These are phyloP conservation scores for Nyctibius bracteatus DNA, from an alignment of 2,113 vertebrate genomes.

Conservation along the genomic window DNA sequence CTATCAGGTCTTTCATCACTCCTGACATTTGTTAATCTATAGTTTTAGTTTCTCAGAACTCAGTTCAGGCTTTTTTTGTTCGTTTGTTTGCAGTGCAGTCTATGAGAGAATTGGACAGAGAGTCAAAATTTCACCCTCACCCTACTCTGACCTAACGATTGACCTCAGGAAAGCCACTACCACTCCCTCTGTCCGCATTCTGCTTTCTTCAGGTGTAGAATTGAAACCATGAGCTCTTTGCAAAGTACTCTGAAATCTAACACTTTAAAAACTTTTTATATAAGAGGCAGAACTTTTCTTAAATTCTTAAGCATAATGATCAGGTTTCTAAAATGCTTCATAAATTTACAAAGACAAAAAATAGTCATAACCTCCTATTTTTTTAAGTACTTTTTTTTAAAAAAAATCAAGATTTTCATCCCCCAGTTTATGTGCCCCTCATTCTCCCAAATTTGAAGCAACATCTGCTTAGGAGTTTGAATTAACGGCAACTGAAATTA, in stretches of 20 bases:
- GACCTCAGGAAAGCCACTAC: not conserved
- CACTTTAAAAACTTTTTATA: not conserved
- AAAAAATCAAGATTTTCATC: not conserved
- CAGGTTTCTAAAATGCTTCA: not conserved
- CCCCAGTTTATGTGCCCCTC: not conserved
- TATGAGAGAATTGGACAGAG: not conserved
- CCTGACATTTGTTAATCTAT: not conserved
- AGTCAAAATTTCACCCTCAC: not conserved
- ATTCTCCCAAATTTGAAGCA: not conserved
- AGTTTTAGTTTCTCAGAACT: not conserved
- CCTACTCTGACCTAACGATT: not conserved
- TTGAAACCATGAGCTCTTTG: not conserved
- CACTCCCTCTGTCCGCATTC: not conserved
- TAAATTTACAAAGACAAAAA: not conserved
- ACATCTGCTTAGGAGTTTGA: not conserved
- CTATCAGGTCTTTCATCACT: not conserved
- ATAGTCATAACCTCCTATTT: rapidly evolving
- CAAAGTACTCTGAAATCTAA: not conserved
- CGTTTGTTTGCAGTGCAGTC: not conserved
- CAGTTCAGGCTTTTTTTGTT: not conserved
- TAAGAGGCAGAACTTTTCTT: not conserved
- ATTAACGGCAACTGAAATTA: not conserved
- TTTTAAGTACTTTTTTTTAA: not conserved
- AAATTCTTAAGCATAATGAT: not conserved
- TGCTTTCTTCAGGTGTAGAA: not conserved